Base-by-base conservation (phyloP, 2,113 vertebrate genomes). In the Corydoras sp. region DNA sequence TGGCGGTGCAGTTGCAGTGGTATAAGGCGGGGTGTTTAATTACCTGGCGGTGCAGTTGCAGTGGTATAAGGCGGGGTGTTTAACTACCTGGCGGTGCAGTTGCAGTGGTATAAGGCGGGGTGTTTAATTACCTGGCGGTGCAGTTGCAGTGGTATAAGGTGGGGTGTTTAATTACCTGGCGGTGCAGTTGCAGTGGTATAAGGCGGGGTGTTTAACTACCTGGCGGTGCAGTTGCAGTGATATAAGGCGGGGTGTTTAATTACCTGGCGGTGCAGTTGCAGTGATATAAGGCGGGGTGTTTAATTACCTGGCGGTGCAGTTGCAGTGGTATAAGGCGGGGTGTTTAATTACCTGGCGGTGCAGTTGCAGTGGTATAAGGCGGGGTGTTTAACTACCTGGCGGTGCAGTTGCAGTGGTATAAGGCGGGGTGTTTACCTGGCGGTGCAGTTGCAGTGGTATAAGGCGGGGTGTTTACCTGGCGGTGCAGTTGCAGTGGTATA, bases 61-160 rank as follows among this genome's bases (percentile, higher is more conserved):
- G 83, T 93, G 92, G 71, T 93, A 93, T 50, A 95, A 82, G n/a
- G 30, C 14, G 24, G 43, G 14, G 14, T 13, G 6, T 35, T 10
- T 3, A 8, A n/a, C 63, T 75, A 94, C 93, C 91, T 91, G 74
- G 1, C 65, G 0, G 88, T 93, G 9, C 94, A 95, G 78, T 89
- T 89, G 81, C 93, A 95, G 83, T 93, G 92, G 71, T 93, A 93
- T 50, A 95, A 82, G n/a, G 30, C 14, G 24, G 43, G 14, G 14
- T 13, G 6, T 35, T 10, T 3, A 8, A n/a, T 66, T 75, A 94
- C 93, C 91, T 91, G 74, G 1, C 65, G 0, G 88, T 93, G 9
- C 94, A 95, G 78, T 89, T 89, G 81, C 93, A 95, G 83, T 93
- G 92, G 71, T 93, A 93, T 50, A 95, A 82, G n/a, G n/a, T n/a